These are phyloP conservation scores for Julus scandinavius DNA, from an alignment of 2,888 invertebrate species.

Conservation along the genomic window DNA sequence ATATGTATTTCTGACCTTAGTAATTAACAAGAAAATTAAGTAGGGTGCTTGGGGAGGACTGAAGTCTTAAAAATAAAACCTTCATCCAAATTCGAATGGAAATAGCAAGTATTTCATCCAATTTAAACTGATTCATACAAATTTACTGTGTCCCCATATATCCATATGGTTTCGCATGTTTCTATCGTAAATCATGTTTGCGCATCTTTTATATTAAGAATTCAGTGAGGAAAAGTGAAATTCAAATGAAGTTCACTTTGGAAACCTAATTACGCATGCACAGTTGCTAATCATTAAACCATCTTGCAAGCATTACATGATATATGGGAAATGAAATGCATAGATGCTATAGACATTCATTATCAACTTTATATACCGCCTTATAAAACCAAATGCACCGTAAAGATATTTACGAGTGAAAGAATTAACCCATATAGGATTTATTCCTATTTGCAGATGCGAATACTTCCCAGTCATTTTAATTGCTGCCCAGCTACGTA, in stretches of 20 bases:
- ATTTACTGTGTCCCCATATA: too few species aligned
- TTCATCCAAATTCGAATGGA: too few species aligned
- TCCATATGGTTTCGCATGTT: too few species aligned
- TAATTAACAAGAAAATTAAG: too few species aligned
- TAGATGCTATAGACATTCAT: not conserved
- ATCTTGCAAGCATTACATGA: not conserved
- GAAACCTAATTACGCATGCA: not conserved
- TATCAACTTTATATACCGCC: not conserved
- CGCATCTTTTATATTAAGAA: too few species aligned
- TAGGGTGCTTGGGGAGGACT: too few species aligned
- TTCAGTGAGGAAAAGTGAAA: not conserved
- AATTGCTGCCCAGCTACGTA: not conserved
- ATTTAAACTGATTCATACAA: too few species aligned
- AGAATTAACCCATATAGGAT: not conserved
- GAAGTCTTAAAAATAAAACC: too few species aligned
- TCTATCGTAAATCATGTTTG: too few species aligned
- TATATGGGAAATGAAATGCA: not conserved
- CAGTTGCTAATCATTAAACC: not conserved
- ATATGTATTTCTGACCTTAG: too few species aligned
- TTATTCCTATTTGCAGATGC: not conserved
- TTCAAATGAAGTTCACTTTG: not conserved
- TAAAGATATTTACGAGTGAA: not conserved
- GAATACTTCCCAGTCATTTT: not conserved
- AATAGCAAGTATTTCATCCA: too few species aligned
- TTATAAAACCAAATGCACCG: not conserved